Base-by-base conservation (phyloP, 2,888 invertebrate genomes). In the Stenurella melanura region DNA sequence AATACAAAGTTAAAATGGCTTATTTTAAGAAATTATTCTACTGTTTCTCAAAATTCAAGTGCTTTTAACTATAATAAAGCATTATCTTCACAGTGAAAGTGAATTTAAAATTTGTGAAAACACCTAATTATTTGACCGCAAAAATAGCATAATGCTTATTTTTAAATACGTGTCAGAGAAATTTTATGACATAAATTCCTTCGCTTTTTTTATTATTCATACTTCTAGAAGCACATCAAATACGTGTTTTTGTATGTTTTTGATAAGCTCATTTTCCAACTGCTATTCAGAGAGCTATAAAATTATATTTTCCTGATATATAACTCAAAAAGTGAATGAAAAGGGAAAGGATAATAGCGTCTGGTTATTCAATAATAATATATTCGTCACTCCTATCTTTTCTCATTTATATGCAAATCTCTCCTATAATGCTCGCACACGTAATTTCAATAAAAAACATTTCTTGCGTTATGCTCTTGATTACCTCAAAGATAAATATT, bases 301-400 rank as follows among this genome's bases (percentile, higher is more conserved):
- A 64, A 64, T 64, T 42, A 42, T 64, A 64, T 15, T 18, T 50
- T 6, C 38, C 34, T 50, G 67, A 54, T 26, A 67, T 54, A 54
- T 21, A 50, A 26, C 50, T 26, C 26, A 3, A n/a, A 26, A 50
- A 64, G 64, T 42, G 67, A 54, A 26, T 9, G 58, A 58, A 19
- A 19, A 58, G n/a, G 26, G 67, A 67, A 26, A n/a, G 15, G 21
- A n/a, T 54, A 54, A 67, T 54, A 26, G 15, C 50, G 21, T 54
- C 50, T 54, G 21, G 54, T 67, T 67, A 67, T 54, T 50, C 67
- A 67, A 26, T 67, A 54, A 21, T 18, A 54, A 30, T 26, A 67
- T 50, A 58, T 19, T 58, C 21, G 58, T 18, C 58, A 18, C 21
- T 7, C 18, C 21, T 58, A 11, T 58, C 18, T 58, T 19, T 58